Base-by-base conservation (phyloP, 2,888 invertebrate species). In the Neoscelio sp. region DNA sequence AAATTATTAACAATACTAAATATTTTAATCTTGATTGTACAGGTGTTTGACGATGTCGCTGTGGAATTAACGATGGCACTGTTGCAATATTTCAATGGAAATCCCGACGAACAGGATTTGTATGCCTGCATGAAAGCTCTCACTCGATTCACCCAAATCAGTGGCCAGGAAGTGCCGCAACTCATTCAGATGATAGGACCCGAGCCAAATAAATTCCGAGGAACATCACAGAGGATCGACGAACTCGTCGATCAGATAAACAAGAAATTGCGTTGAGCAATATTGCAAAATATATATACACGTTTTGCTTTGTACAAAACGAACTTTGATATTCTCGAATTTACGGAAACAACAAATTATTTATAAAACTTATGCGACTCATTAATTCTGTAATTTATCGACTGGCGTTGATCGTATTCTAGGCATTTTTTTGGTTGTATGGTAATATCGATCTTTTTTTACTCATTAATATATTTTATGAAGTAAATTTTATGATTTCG, bases 41-140 rank as follows among this genome's bases (percentile, higher is more conserved):
- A 97, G 97, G 97, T 97, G 70, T 98, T 98, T 91, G 98, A 98
- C 91, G 98, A 98, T 91, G 95, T 97, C 64, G 97, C 97, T 74
- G 96, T 97, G 70, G 98, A 98, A 91, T 91, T 98, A 88, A 94
- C 96, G 44, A 96, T 98, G 96, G 97, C 97, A 56, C 92, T 97
- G 86, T 93, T 98, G 82, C 97, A 98, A 92, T 97, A 95, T 91
- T 95, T 97, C 92, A 95, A 95, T 87, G 93, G 93, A 65, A 95
- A 94, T 87, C 96, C 96, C 20, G 91, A 91, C 26, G 97, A 97
- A 91, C 96, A 96, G 88, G 94, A 95, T 83, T 92, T 96, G 85
- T 96, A 92, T 92, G 94, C 96, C 80, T 94, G 95, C 79, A 93
- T 96, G 91, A 95, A 95, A 84, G 95, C 97, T 0, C 92, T 98